Base-by-base conservation (phyloP, 2,888 invertebrate genomes). In the Ectobius pallidus region DNA sequence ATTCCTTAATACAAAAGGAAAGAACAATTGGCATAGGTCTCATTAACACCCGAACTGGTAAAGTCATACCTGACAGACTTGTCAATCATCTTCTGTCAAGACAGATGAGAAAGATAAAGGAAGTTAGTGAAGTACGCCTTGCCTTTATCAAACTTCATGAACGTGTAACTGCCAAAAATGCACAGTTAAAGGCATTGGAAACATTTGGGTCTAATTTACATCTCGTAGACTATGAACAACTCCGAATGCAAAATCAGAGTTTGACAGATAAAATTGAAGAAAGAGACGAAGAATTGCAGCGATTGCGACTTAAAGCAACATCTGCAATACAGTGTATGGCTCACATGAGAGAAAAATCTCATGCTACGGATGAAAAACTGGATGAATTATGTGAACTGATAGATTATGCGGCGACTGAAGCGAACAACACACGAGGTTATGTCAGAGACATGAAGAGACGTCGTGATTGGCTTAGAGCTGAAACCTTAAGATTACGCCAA, bases 251-350 rank as follows among this genome's bases (percentile, higher is more conserved):
- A 78, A 86, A 87, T 77, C 85, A 85, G 78, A 85, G 84, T 34
- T 84, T 84, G 77, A 82, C 84, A 69, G 87, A 87, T 77, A 87
- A 87, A 80, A 85, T 87, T 71, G 87, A 87, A 78, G 87, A 87
- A 77, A 80, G 86, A 76, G 86, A 87, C 76, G 86, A 86, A 79
- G 86, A 87, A 78, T 77, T 87, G 67, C 78, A 82, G 49, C 83
- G 82, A 75, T 78, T 87, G 69, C 80, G 86, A 67, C 80, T 80
- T 74, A 85, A 85, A 80, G 86, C 85, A 74, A 83, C 83, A 18
- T 82, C 81, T 70, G 84, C 85, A 0, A 84, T 86, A 20, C 85
- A 86, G 79, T 83, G 80, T 22, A 77, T 87, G 68, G 86, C 86
- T 1, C 87, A 87, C 77, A 79, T 86, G 39, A 83, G 85, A 76